These are phyloP conservation scores for Anadara kagoshimensis DNA, from an alignment of 1,140 invertebrate species.

Conservation along the genomic window DNA sequence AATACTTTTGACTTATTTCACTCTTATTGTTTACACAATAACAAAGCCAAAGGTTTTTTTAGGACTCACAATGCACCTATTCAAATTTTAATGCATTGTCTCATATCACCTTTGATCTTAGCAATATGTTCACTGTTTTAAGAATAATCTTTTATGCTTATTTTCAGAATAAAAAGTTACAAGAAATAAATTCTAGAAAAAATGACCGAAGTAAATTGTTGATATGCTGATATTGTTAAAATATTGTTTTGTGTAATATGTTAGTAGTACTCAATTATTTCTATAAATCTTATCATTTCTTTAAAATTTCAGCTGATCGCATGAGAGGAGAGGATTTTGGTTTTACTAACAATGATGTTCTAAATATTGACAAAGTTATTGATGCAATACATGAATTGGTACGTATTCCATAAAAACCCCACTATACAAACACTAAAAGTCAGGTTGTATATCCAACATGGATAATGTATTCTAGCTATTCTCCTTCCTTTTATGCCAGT, in stretches of 20 bases:
- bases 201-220: not conserved
- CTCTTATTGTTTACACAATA: too few relatives aligned
- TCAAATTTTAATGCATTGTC: too few relatives aligned
- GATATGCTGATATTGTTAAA: not conserved
- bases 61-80: too few relatives aligned
- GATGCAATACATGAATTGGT: conserved; percentile 68
- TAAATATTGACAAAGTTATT: conserved; percentile 65
- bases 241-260: not conserved
- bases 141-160: not conserved
- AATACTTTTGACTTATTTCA: too few relatives aligned
- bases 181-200: not conserved
- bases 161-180: not conserved
- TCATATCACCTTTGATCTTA: too few relatives aligned
- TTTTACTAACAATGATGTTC: conserved; percentile 64
- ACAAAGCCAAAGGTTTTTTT: too few relatives aligned
- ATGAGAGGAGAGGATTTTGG: conserved; percentile 65
- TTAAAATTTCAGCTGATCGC: conserved; percentile 54
- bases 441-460: not conserved
- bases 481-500: not conserved
- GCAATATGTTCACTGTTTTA: too few relatives aligned
- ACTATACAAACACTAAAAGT: not conserved
- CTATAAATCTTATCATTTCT: not conserved
- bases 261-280: not conserved
- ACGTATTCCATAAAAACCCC: conserved; percentile 21
- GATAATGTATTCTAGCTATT: not conserved